These are phyloP conservation scores for Galbula dea DNA, from an alignment of 2,113 vertebrate genomes.

Conservation along the genomic window DNA sequence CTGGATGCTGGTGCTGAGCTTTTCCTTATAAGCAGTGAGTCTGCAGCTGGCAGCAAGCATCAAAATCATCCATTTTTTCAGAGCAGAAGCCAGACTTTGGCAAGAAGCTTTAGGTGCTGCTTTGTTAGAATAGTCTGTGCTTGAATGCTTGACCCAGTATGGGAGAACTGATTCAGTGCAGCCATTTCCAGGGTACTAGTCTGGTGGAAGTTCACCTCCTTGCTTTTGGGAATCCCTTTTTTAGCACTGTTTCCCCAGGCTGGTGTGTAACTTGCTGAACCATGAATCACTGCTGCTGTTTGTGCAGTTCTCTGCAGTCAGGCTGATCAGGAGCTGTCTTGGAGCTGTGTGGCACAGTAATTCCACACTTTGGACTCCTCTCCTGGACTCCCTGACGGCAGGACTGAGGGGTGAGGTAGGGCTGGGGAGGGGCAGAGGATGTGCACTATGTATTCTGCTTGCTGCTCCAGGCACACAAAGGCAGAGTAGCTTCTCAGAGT, in stretches of 20 bases:
- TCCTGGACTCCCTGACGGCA: not conserved
- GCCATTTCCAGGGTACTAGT: not conserved
- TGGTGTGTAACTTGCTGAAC: not conserved
- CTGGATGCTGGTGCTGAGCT: not conserved
- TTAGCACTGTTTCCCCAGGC: fast-evolving
- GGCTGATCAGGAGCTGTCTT: not conserved
- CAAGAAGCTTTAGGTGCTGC: not conserved
- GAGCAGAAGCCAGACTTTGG: not conserved
- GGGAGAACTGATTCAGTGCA: not conserved
- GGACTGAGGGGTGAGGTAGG: not conserved
- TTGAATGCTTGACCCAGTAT: not conserved
- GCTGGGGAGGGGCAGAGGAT: not conserved
- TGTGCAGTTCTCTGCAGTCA: not conserved
- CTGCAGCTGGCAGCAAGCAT: slow-evolving; percentile 11
- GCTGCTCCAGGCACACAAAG: not conserved
- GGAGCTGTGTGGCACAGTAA: not conserved
- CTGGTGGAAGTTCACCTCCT: not conserved
- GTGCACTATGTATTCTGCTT: not conserved
- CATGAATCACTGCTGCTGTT: not conserved
- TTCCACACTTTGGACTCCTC: not conserved
- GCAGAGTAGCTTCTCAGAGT: not conserved
- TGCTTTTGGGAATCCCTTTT: not conserved
- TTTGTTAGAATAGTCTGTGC: not conserved
- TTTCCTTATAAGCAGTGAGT: slow-evolving; percentile 37
- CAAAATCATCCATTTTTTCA: slow-evolving; percentile 22